A percentile compares a stretch with the other conserved stretches of the same genome.
Evolutionary conservation across 64 coral and sea anemone genomes (phyloP).

Genomic region (Porites lutea): DNA sequence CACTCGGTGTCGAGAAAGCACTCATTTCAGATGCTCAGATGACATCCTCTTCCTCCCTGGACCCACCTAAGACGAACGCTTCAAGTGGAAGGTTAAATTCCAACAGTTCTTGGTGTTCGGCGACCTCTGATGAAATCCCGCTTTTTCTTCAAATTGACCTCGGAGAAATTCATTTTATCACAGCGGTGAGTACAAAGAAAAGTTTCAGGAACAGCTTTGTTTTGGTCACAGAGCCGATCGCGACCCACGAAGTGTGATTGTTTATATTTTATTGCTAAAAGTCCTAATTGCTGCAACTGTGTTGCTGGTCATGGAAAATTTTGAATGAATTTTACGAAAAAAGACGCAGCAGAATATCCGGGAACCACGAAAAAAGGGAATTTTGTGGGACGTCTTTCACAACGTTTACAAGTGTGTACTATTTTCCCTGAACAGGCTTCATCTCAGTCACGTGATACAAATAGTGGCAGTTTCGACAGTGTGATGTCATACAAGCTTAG

Average conservation of each 20-base stretch:
- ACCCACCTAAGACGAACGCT: not conserved
- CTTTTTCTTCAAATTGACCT: conserved; percentile 14
- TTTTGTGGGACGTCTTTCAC: too few species aligned
- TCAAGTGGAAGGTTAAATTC: not conserved
- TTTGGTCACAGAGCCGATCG: too few species aligned
- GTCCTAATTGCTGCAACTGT: too few species aligned
- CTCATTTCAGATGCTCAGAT: conserved; percentile 4
- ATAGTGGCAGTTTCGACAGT: not conserved
- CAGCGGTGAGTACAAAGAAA: not conserved
- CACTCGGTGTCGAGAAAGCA: not conserved
- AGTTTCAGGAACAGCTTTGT: not conserved
- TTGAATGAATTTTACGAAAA: too few species aligned
- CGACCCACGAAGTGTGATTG: too few species aligned
- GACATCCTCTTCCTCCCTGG: not conserved
- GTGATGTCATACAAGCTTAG: not conserved
- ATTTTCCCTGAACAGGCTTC: not conserved
- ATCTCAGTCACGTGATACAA: not conserved
- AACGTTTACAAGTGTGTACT: not conserved
- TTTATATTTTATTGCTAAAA: too few species aligned
- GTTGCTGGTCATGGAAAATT: too few species aligned
- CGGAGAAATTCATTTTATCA: not conserved
- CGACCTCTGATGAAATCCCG: not conserved
- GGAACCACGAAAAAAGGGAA: too few species aligned
- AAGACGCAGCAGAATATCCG: too few species aligned
- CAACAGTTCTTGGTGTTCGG: not conserved